Evolutionary conservation across 2,888 invertebrate genomes (phyloP).

Genomic region (Drosophila limbata): DNA sequence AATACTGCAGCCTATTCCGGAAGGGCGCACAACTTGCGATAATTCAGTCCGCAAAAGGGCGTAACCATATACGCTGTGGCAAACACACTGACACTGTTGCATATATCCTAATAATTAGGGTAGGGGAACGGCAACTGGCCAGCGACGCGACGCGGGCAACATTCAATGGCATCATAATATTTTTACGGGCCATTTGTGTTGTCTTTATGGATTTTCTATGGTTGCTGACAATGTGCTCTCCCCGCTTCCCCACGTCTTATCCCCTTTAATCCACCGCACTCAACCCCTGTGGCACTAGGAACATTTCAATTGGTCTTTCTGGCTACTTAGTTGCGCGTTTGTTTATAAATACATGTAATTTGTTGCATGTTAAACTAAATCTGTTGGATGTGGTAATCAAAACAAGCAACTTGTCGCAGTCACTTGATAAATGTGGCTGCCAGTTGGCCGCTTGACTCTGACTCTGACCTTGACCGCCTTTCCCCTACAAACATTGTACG

Average conservation of each 20-base stretch:
- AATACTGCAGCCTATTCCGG: background rate
- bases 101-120: conserved; percentile 11
- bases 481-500: background rate
- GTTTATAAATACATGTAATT: conserved; percentile 70
- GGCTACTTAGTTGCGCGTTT: conserved; percentile 57
- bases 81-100: conserved; percentile 12
- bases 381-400: conserved; percentile 60
- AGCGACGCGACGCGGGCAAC: conserved; percentile 30
- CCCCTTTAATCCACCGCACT: background rate
- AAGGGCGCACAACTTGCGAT: background rate
- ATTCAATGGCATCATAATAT: conserved; percentile 78
- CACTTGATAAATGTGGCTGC: conserved; percentile 63
- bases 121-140: conserved; percentile 18
- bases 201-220: conserved; percentile 75
- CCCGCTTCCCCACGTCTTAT: background rate
- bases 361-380: conserved; percentile 60
- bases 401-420: conserved; percentile 53
- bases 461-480: conserved; percentile 70
- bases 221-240: conserved; percentile 47
- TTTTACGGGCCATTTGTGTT: conserved; percentile 76
- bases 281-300: background rate
- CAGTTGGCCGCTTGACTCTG: conserved; percentile 46
- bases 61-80: conserved; percentile 5
- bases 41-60: background rate
- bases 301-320: conserved; percentile 61